Base-by-base conservation (phyloP, 1,140 invertebrate species). In the Dendroctonus valens region DNA sequence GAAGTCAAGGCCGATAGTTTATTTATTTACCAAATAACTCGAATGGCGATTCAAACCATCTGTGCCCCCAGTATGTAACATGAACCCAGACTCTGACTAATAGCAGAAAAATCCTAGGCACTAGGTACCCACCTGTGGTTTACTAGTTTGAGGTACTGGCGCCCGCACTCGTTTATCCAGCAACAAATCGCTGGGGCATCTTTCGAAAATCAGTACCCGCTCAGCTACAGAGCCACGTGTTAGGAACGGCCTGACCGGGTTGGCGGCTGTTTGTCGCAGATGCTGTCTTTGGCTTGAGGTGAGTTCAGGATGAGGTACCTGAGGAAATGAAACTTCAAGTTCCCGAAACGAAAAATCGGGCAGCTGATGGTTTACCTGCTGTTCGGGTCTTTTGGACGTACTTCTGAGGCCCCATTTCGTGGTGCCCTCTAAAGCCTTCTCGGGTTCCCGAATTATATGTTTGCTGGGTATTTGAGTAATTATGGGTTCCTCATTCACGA, bases 181-280 rank as follows among this genome's bases (percentile, higher is more conserved):
- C 68, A 89, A 78, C 66, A 90, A 74, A 78, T 91, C 89, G 73
- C 90, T 91, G 0, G 94, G 94, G 75, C 92, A 93, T 76, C 92
- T 89, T 77, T 96, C 94, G 76, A 96, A 96, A 73, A 95, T 92
- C 55, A 96, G 83, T 40, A 96, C 93, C 40, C 94, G 81, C 75
- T 96, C 94, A 4, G 93, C 93, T 0, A 96, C 94, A 0, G 93
- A 95, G 5, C 93, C 93, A 67, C 92, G 83, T 4, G 92, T 93
- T 9, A 95, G 81, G 76, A 95, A 94, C 3, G 92, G 92, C 61
- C 91, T 81, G n/a, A 93, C 87, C 0, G 90, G 89, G 78, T 87
- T 85, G 26, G 69, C 57, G 1, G 73, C 71, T 74, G 40, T 78
- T 75, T 81, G 78, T 49, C 83, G 75, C 9, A 88, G 83, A 62